phyloP scores from a whole-genome alignment of 2,797 vertebrate species.

The Psittacula derbiana region DNA sequence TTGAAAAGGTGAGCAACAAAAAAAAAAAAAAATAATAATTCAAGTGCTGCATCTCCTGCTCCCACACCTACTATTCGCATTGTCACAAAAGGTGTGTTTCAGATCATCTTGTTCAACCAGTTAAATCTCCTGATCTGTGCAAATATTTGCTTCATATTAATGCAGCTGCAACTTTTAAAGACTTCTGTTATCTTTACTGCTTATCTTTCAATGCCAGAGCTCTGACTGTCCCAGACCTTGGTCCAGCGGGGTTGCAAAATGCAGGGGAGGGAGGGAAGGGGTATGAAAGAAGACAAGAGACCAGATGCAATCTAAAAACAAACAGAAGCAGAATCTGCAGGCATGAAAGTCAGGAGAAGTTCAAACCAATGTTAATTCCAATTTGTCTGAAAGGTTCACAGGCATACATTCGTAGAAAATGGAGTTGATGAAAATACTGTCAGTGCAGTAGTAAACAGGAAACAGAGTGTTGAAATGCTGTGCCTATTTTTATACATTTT shows the following conservation, averaged over 20 bases:
- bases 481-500: not conserved
- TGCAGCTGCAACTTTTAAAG: not conserved
- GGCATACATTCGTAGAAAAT: not conserved
- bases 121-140: not conserved
- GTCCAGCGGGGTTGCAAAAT: not conserved
- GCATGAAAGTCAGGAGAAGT: not conserved
- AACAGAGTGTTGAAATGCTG: not conserved
- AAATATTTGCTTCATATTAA: conserved; percentile 33
- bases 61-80: not conserved
- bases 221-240: not conserved
- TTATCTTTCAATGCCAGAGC: conserved; percentile 3
- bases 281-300: not conserved
- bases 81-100: not conserved
- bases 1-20: not conserved
- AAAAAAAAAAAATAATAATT: not conserved
- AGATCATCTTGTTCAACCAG: not conserved
- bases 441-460: not conserved
- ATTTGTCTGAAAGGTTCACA: not conserved
- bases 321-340: not conserved
- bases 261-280: not conserved
- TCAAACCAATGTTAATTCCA: conserved; percentile 1
- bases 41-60: not conserved
- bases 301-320: not conserved
- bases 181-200: conserved; percentile 1
- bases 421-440: not conserved